These are phyloP conservation scores for Arenaria interpres DNA, from an alignment of 2,113 vertebrate genomes.

Conservation along the genomic window DNA sequence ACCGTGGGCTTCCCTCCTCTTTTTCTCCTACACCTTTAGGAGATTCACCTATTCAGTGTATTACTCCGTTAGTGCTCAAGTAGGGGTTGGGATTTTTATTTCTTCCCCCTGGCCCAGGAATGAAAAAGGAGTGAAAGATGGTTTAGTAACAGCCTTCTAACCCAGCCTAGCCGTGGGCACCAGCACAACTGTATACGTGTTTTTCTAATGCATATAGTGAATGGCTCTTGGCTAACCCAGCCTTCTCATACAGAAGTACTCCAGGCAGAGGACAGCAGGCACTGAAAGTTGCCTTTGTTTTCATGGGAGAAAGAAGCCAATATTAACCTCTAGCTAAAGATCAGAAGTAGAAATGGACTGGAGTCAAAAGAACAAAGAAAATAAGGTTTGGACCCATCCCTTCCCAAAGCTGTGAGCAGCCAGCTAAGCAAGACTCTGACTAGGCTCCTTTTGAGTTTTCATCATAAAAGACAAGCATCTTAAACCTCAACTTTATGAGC, in stretches of 20 bases:
- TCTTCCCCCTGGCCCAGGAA: not conserved
- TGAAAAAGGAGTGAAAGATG: not conserved
- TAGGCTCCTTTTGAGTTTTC: not conserved
- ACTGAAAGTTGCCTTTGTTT: not conserved
- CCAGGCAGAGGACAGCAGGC: not conserved
- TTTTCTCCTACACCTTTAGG: not conserved
- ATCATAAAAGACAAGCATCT: not conserved
- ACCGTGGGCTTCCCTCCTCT: not conserved
- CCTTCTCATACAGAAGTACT: not conserved
- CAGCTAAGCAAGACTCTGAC: not conserved
- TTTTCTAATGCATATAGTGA: not conserved
- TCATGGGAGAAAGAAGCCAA: not conserved
- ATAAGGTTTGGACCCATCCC: not conserved
- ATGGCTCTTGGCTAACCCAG: not conserved
- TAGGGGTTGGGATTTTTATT: not conserved
- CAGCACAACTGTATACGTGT: not conserved
- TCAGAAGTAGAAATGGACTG: not conserved
- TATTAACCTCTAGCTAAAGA: not conserved
- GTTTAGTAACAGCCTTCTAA: not conserved
- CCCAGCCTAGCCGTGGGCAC: not conserved
- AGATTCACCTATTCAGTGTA: accelerated
- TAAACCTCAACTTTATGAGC: not conserved
- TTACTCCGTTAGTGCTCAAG: not conserved
- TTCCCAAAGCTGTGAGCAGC: not conserved
- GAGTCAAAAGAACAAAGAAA: not conserved